These are phyloP conservation scores for Penelope pileata DNA, from an alignment of 2,113 vertebrate genomes.

Conservation along the genomic window DNA sequence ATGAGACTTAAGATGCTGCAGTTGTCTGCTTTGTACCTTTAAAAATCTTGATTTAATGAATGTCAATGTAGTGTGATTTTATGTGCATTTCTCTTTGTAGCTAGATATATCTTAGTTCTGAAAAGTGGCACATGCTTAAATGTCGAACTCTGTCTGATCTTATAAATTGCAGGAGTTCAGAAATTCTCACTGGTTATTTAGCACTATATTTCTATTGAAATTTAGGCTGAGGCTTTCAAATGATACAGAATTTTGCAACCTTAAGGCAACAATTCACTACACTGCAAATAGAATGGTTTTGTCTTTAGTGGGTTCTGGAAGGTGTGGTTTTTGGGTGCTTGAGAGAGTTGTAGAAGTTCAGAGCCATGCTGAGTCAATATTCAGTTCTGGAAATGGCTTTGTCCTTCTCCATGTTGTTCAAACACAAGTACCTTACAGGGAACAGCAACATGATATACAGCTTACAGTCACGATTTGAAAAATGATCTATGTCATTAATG, in stretches of 20 bases:
- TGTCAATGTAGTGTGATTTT: not conserved
- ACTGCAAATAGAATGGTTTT: not conserved
- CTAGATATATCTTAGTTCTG: not conserved
- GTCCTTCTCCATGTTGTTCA: not conserved
- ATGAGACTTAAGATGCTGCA: not conserved
- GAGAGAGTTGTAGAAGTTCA: fast-evolving
- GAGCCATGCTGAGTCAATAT: not conserved
- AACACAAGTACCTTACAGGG: not conserved
- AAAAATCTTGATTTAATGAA: not conserved
- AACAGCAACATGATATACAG: not conserved
- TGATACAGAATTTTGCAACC: fast-evolving
- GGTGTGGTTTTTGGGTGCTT: not conserved
- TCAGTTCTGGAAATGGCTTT: not conserved
- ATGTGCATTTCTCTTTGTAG: not conserved
- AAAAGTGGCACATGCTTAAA: not conserved
- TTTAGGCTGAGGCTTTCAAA: not conserved
- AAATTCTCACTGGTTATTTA: not conserved
- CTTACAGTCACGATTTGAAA: not conserved
- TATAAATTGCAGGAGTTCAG: not conserved
- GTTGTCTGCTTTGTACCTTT: not conserved
- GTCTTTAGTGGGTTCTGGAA: not conserved
- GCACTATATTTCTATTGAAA: not conserved
- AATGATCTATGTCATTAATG: not conserved
- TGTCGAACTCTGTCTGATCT: not conserved
- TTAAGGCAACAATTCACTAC: not conserved